A percentile compares a stretch with the other conserved stretches of the same genome.
These are phyloP conservation scores for Actinia tenebrosa DNA, from an alignment of 64 coral and sea anemone species.

Conservation along the genomic window DNA sequence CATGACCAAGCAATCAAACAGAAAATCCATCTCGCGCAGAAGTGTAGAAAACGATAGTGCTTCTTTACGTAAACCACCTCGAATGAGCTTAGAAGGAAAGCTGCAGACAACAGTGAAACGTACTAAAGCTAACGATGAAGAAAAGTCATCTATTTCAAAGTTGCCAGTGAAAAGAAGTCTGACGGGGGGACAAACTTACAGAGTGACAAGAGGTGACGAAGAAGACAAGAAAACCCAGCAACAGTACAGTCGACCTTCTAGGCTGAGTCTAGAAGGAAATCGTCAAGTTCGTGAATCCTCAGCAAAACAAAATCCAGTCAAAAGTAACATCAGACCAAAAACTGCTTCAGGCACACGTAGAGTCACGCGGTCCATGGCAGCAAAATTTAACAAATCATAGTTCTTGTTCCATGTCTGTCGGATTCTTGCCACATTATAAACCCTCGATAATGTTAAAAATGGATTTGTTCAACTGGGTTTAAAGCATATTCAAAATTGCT, in stretches of 20 bases:
- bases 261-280: background rate
- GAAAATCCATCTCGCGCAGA: slow-evolving; percentile 4
- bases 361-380: background rate
- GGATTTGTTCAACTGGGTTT: too few relatives aligned
- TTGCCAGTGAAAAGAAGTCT: background rate
- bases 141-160: background rate
- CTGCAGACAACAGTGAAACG: background rate
- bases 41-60: background rate
- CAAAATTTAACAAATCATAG: slow-evolving; percentile 4
- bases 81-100: background rate
- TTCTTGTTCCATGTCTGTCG: background rate
- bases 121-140: background rate
- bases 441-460: too few relatives aligned
- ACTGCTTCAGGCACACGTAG: background rate
- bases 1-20: background rate
- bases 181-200: background rate
- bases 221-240: background rate
- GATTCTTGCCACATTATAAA: too few relatives aligned
- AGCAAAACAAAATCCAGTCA: background rate
- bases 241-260: background rate
- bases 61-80: background rate
- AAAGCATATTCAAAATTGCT: too few relatives aligned
- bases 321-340: background rate
- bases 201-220: background rate
- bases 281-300: background rate